Evolutionary conservation across 2,113 vertebrate genomes (phyloP).

Genomic region (Notiomystis cincta): DNA sequence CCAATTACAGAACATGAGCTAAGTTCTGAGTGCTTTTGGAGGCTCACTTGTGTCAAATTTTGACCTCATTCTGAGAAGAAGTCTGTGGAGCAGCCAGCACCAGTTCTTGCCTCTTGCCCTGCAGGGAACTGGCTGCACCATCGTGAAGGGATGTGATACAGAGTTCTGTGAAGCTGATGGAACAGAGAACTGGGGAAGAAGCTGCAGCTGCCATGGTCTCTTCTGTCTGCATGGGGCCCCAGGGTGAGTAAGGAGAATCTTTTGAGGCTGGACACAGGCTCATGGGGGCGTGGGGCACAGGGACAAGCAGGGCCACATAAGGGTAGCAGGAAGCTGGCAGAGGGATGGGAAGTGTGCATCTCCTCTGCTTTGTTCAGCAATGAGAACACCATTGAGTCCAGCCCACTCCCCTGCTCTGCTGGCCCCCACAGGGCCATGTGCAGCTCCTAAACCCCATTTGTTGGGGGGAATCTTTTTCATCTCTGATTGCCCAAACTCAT

Average conservation of each 20-base stretch:
- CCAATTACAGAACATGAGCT: neutral
- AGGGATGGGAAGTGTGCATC: neutral
- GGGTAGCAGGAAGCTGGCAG: neutral
- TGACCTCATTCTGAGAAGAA: neutral
- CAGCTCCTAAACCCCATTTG: neutral
- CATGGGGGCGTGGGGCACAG: neutral
- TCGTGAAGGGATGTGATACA: neutral
- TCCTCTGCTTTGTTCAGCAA: accelerated
- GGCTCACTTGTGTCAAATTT: neutral
- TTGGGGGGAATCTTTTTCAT: neutral
- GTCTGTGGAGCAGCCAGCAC: neutral
- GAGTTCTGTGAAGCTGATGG: neutral
- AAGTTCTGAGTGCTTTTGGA: neutral
- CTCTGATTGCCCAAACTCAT: neutral
- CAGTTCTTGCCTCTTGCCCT: neutral
- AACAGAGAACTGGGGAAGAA: neutral
- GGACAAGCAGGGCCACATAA: neutral
- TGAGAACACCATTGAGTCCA: neutral
- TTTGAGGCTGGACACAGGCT: neutral
- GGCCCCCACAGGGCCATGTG: accelerated
- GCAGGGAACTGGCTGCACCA: neutral
- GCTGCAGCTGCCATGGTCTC: neutral
- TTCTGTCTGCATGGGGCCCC: neutral
- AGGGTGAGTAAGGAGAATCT: neutral
- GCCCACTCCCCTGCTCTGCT: neutral